These are phyloP conservation scores for Noctua pronuba DNA, from an alignment of 2,888 invertebrate species.

Conservation along the genomic window DNA sequence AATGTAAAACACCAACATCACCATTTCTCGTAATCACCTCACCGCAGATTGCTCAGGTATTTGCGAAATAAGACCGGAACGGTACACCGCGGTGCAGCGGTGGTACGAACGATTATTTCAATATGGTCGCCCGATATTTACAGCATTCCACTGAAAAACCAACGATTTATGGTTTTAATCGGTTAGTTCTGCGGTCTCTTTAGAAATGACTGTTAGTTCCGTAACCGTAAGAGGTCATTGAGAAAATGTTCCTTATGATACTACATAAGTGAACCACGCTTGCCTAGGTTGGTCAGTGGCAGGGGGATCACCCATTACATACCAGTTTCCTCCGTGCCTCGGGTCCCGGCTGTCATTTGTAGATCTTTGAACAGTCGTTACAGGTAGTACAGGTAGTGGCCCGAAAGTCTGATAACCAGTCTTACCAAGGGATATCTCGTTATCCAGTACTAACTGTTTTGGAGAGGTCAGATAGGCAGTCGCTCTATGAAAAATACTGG, in stretches of 20 bases:
- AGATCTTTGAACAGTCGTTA: too few relatives aligned
- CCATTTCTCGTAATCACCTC: constrained; percentile 29
- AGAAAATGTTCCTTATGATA: neutral
- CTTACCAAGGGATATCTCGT: too few relatives aligned
- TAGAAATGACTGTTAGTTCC: constrained; percentile 2
- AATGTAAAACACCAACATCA: constrained; percentile 4
- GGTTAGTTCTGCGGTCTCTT: constrained; percentile 27
- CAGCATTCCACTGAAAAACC: constrained; percentile 46
- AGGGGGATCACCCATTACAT: too few relatives aligned
- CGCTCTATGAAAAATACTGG: too few relatives aligned
- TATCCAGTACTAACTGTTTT: too few relatives aligned
- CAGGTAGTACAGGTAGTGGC: too few relatives aligned
- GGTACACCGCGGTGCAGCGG: constrained; percentile 37
- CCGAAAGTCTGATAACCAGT: too few relatives aligned
- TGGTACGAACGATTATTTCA: constrained; percentile 41
- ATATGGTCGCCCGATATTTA: constrained; percentile 48
- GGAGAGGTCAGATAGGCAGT: too few relatives aligned
- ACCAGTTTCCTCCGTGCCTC: too few relatives aligned
- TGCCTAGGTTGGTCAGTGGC: too few relatives aligned
- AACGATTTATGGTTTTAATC: constrained; percentile 45
- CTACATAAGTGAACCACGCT: neutral
- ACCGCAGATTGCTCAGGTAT: constrained; percentile 39
- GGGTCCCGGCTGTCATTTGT: too few relatives aligned
- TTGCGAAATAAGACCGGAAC: constrained; percentile 49
- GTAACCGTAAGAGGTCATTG: constrained; percentile 12